Evolutionary conservation across 1,140 invertebrate species (phyloP).

Genomic region (Hycleus cichorii): DNA sequence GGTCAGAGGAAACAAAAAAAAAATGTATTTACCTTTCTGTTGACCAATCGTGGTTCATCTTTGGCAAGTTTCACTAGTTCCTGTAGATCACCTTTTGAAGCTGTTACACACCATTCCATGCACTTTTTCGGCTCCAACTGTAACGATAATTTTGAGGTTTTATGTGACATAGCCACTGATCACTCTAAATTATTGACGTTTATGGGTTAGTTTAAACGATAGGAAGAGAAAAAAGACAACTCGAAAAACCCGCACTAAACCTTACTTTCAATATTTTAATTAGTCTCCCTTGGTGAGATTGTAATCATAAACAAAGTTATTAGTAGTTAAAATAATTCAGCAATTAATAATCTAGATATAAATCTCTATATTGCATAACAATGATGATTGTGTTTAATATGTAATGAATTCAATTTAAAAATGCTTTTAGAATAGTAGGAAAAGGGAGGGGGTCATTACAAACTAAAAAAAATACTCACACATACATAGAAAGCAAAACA

Average conservation of each 20-base stretch:
- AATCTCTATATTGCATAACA: constrained; percentile 11
- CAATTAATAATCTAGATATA: constrained; percentile 24
- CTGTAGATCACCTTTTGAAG: constrained; percentile 76
- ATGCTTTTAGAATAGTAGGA: neutral
- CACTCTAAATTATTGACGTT: constrained; percentile 10
- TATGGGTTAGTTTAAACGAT: constrained; percentile 6
- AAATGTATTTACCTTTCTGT: constrained; percentile 62
- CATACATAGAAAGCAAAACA: neutral
- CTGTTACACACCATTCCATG: constrained; percentile 77
- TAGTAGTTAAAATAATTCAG: constrained; percentile 22
- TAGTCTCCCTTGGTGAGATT: constrained; percentile 15
- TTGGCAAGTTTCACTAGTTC: constrained; percentile 70
- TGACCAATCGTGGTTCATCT: constrained; percentile 71
- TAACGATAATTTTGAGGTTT: constrained; percentile 24
- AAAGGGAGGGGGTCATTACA: no score
- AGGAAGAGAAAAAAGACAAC: neutral
- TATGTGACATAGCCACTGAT: constrained; percentile 3
- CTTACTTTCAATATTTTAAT: constrained; percentile 22
- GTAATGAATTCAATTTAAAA: constrained; percentile 21
- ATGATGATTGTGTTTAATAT: constrained; percentile 2
- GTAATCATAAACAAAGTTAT: constrained; percentile 20
- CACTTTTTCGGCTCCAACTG: constrained; percentile 57
- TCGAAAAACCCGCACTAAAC: no score
- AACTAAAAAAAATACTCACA: no score
- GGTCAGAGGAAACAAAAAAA: neutral